Evolutionary conservation across 2,797 vertebrate species (phyloP).

Genomic region (Scolopax rusticola): DNA sequence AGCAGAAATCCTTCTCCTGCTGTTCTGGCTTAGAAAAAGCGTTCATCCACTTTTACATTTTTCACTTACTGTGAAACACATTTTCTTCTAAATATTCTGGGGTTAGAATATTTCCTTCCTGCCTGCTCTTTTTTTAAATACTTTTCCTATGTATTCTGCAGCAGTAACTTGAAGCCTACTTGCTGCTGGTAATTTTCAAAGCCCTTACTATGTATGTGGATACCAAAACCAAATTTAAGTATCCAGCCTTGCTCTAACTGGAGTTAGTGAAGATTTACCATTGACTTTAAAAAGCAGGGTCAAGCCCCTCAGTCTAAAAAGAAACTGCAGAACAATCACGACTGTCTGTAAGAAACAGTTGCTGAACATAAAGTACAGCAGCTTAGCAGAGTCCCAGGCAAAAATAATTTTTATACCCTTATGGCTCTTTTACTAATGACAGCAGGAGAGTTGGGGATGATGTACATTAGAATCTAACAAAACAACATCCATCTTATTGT

Average conservation of each 20-base stretch:
- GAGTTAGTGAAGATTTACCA: background rate
- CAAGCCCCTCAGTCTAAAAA: background rate
- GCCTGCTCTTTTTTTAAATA: background rate
- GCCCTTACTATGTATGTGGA: background rate
- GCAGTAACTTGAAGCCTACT: background rate
- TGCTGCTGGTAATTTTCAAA: background rate
- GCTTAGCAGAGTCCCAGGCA: background rate
- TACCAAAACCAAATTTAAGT: background rate
- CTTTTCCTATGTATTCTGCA: background rate
- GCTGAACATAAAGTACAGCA: background rate
- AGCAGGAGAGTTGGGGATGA: slow-evolving; percentile 67
- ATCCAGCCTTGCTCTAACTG: background rate
- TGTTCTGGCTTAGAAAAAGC: background rate
- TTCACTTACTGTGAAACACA: background rate
- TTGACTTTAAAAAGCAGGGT: slow-evolving; percentile 25
- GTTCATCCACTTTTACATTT: slow-evolving; percentile 1
- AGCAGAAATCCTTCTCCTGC: slow-evolving; percentile 11
- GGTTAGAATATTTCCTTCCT: slow-evolving; percentile 22
- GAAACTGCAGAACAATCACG: background rate
- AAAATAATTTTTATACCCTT: background rate
- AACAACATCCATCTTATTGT: slow-evolving; percentile 49
- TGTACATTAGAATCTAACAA: slow-evolving; percentile 73
- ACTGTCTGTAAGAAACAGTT: background rate
- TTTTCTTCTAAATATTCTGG: slow-evolving; percentile 7
- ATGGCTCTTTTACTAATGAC: slow-evolving; percentile 29